phyloP scores from a whole-genome alignment of 2,113 vertebrate species.

The Heterotilapia buettikoferi region DNA sequence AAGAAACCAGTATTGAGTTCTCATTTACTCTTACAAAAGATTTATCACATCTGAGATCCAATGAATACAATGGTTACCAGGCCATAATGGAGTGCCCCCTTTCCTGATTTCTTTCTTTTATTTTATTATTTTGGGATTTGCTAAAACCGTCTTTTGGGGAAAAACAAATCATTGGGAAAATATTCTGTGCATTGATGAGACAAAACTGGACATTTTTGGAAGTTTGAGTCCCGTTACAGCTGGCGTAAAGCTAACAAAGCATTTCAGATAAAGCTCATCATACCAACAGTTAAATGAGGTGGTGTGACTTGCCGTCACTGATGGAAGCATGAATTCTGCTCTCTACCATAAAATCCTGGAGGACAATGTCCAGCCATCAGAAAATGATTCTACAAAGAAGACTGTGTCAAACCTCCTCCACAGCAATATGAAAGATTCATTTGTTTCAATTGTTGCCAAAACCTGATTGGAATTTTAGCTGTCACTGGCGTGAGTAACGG shows the following conservation, averaged over 20 bases:
- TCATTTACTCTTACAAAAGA: not conserved
- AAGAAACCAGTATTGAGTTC: not conserved
- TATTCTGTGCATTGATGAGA: not conserved
- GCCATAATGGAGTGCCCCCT: not conserved
- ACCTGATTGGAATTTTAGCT: not conserved
- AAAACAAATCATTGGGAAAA: not conserved
- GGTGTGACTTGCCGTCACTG: not conserved
- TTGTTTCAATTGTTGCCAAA: not conserved
- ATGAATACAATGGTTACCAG: not conserved
- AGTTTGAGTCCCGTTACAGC: not conserved
- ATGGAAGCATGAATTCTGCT: not conserved
- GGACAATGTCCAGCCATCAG: not conserved
- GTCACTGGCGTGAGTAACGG: fast-evolving
- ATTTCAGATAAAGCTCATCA: not conserved
- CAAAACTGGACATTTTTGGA: not conserved
- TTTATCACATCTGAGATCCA: not conserved
- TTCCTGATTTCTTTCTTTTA: not conserved
- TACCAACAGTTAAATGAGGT: not conserved
- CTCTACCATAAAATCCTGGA: not conserved
- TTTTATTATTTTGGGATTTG: not conserved
- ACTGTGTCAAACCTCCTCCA: not conserved
- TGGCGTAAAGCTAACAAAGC: not conserved
- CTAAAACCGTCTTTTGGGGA: not conserved
- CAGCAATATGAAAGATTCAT: not conserved
- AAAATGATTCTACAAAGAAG: not conserved